Base-by-base conservation (phyloP, 2,888 invertebrate species). In the Bombylius major region DNA sequence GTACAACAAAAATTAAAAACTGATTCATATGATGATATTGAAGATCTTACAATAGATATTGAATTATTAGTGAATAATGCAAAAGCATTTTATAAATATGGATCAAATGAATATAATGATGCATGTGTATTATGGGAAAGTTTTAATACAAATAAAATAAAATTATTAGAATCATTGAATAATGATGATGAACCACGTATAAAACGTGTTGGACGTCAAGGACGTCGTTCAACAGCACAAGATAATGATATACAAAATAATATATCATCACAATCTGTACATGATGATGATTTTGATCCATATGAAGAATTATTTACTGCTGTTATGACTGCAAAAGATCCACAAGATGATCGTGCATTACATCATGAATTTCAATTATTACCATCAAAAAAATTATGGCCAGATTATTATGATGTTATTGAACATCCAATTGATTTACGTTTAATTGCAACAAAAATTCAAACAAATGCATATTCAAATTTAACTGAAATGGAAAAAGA, bases 1-100 rank as follows among this genome's bases (percentile, higher is more conserved):
- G 93, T 99, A 5, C 96, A 97, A 72, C 96, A 96, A 69, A 98
- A 97, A 72, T 76, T 98, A 11, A 96, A 95, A 80, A 95, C 92
- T 0, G 97, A 98, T 65, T 95, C 96, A 55, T 99, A 99, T 72
- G 88, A 89, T 63, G 93, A 94, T 69, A 81, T 97, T 63, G 94
- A 95, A 39, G 93, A 95, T 67, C 77, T 99, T 59, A 84, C 91
- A 46, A 80, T 82, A 9, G 98, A 99, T 70, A 83, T 99, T 63
- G 90, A 94, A 67, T 78, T 96, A 44, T 80, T 99, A 66, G 87
- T 96, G 36, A 89, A 84, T 65, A 99, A 99, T 77, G 93, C 97
- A 0, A 94, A 94, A 72, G 87, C 90, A 9, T 98, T 94, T 76
- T 97, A 97, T 71, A 95, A 94, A 78, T 79, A 84, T 14, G 88